These are phyloP conservation scores for Aphis craccivora DNA, from an alignment of 1,140 invertebrate species.

Conservation along the genomic window DNA sequence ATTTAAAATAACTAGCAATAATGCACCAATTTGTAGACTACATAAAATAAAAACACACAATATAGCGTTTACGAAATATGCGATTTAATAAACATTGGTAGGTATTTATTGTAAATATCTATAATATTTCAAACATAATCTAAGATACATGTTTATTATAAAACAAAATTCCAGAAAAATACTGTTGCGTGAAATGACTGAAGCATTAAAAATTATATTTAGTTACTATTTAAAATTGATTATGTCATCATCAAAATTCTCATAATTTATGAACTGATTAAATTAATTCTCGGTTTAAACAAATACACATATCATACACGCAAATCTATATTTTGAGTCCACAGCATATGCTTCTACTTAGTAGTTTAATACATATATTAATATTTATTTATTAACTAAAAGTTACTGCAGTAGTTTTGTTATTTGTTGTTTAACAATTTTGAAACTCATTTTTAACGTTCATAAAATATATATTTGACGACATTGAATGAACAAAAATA, in stretches of 20 bases:
- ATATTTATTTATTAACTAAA: neutral
- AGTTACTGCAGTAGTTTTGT: neutral
- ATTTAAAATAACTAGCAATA: neutral
- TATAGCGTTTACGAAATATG: neutral
- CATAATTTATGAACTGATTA: neutral
- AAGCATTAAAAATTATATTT: neutral
- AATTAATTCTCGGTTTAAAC: neutral
- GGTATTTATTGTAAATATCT: neutral
- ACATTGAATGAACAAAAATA: conserved; percentile 15
- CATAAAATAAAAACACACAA: neutral
- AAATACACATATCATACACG: neutral
- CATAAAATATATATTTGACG: neutral
- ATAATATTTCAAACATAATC: neutral
- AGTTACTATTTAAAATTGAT: neutral
- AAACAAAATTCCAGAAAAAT: neutral
- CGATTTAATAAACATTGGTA: neutral
- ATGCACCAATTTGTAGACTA: neutral
- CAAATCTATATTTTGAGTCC: neutral
- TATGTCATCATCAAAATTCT: neutral
- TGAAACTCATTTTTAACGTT: conserved; percentile 1
- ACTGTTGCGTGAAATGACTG: neutral
- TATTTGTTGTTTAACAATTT: neutral
- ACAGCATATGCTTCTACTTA: neutral
- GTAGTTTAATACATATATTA: neutral
- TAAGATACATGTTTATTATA: neutral